phyloP scores from a whole-genome alignment of 2,888 invertebrate species.

The Pandemis corylana region DNA sequence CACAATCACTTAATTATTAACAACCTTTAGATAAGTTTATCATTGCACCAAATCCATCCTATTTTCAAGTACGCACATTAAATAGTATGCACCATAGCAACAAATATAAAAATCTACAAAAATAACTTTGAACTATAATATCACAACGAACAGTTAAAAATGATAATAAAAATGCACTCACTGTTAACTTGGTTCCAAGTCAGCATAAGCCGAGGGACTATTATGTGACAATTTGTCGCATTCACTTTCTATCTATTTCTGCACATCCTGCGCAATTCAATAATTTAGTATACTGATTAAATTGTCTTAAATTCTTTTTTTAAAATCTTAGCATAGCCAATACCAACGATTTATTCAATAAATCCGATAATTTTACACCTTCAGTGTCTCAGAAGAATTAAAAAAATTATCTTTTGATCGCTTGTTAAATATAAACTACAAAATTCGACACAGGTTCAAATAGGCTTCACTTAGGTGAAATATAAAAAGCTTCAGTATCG shows the following conservation, averaged over 20 bases:
- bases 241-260: too few species aligned
- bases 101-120: slow-evolving; percentile 7
- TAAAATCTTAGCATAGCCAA: not conserved
- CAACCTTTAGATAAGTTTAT: not conserved
- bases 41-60: not conserved
- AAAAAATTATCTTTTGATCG: not conserved
- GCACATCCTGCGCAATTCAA: too few species aligned
- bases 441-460: not conserved
- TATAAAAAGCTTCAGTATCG: not conserved
- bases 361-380: not conserved
- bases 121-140: slow-evolving; percentile 4
- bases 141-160: not conserved
- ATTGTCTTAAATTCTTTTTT: too few species aligned
- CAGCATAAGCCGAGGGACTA: too few species aligned
- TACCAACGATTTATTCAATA: not conserved
- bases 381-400: not conserved
- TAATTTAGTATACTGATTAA: not conserved
- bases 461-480: not conserved
- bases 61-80: not conserved
- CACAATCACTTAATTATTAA: not conserved
- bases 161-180: not conserved
- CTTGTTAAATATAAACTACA: not conserved
- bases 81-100: not conserved
- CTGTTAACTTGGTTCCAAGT: too few species aligned
- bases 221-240: too few species aligned